Evolutionary conservation across 2,797 vertebrate genomes (phyloP).

Genomic region (Tiaroga cobitis): DNA sequence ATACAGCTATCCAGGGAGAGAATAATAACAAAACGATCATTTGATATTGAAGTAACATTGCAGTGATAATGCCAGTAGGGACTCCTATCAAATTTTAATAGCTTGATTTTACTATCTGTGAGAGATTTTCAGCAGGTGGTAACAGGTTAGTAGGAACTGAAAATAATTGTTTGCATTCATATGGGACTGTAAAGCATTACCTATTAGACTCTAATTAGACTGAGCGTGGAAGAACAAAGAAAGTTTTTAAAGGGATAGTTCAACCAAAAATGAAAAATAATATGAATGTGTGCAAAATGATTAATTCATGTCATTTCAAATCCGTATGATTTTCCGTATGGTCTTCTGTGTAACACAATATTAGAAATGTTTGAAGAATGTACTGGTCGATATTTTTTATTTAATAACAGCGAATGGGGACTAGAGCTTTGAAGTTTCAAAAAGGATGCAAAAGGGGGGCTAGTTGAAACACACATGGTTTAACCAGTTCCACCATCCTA

Average conservation of each 20-base stretch:
- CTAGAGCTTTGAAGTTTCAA: neutral
- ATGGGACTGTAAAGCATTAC: neutral
- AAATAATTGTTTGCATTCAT: neutral
- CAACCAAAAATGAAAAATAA: neutral
- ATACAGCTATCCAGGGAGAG: neutral
- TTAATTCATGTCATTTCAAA: neutral
- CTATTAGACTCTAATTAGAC: neutral
- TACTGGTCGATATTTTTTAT: neutral
- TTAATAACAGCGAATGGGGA: neutral
- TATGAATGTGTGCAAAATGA: neutral
- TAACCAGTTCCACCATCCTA: too few relatives aligned
- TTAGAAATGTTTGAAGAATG: neutral
- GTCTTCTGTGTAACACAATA: neutral
- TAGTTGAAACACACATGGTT: neutral
- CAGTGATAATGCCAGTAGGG: neutral
- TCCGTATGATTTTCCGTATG: neutral
- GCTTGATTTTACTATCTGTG: neutral
- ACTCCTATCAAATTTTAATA: conserved; percentile 8
- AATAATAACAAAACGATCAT: conserved; percentile 10
- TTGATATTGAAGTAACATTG: conserved; percentile 13
- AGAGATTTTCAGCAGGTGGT: conserved; percentile 11
- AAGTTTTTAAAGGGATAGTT: neutral
- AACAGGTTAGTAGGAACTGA: neutral
- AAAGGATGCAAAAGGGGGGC: neutral
- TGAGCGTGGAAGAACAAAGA: neutral